Percentiles rank a stretch among this genome's conserved stretches.
phyloP scores from a whole-genome alignment of 2,797 vertebrate genomes.

The Acomys russatus region DNA sequence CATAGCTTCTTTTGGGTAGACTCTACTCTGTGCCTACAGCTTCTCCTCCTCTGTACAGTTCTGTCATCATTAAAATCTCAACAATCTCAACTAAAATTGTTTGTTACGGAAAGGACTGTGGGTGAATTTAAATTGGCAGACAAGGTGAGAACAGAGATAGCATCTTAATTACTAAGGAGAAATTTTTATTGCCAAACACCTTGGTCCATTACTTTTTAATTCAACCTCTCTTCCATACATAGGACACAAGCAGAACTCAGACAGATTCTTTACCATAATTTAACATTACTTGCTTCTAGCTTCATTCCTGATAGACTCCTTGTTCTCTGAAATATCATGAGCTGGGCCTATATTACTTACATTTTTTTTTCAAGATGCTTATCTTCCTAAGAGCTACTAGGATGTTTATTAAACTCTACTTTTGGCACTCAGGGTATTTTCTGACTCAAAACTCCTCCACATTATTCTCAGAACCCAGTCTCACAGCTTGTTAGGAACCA shows the following conservation, averaged over 20 bases:
- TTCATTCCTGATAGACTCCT: not conserved
- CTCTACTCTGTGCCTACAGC: not conserved
- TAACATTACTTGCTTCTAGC: not conserved
- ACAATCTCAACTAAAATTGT: not conserved
- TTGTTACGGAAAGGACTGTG: not conserved
- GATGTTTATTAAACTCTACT: not conserved
- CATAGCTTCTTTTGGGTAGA: not conserved
- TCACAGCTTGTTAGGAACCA: not conserved
- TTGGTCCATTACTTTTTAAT: not conserved
- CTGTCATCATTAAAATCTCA: not conserved
- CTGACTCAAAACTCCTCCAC: not conserved
- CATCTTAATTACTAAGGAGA: not conserved
- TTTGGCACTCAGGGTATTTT: not conserved
- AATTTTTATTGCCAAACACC: not conserved
- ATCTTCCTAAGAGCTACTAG: not conserved
- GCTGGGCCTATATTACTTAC: not conserved
- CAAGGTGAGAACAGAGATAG: not conserved
- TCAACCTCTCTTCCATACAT: not conserved
- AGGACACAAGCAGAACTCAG: not conserved
- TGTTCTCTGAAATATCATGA: not conserved
- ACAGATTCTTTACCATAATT: not conserved
- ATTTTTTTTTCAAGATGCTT: not conserved
- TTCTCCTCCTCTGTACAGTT: not conserved
- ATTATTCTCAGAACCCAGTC: not conserved
- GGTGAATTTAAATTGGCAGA: not conserved